Base-by-base conservation (phyloP, 2,888 invertebrate genomes). In the Cheilosia impressa region DNA sequence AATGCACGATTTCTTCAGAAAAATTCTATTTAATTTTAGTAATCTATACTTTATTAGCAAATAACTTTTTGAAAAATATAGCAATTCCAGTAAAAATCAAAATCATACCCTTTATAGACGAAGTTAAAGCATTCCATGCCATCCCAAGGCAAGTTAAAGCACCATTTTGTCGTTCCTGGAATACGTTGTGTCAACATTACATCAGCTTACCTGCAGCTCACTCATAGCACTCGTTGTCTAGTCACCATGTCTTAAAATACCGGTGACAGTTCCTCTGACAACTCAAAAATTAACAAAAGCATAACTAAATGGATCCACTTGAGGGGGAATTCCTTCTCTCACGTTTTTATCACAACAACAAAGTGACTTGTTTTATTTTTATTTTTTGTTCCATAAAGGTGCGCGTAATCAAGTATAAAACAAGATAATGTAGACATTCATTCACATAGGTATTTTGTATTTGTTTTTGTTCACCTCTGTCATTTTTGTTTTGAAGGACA, bases 371-470 rank as follows among this genome's bases (percentile, higher is more conserved):
- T 34, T 19, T 31, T 0, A 7, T 45, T 60, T 45, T n/a, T 22
- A 22, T 10, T 22, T 22, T 52, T n/a, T 15, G 24, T 24, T 34
- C 22, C 60, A 47, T 53, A 53, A 62, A 47, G 45, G 60, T 68
- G 68, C 41, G 60, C 60, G 66, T 77, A 77, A 77, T 77, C 76
- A 77, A 60, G 76, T 77, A 68, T 60, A 50, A 78, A 78, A 78
- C 71, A 71, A 71, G 78, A 71, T 78, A 78, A 78, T 78, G 53
- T 53, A 17, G 57, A 63, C 78, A 69, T 77, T 68, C 60, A 60
- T 52, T 57, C 50, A 17, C 17, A 24, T 63, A 47, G 31, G 31
- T 31, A 31, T 31, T 34, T 38, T 41, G 10, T 58, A 9, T 34
- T 38, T 50, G 22, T 45, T 24, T 55, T 24, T 71, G 38, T 41